Percentiles rank a stretch among this genome's conserved stretches.
phyloP scores from a whole-genome alignment of 2,888 invertebrate species.

The Allacma fusca region DNA sequence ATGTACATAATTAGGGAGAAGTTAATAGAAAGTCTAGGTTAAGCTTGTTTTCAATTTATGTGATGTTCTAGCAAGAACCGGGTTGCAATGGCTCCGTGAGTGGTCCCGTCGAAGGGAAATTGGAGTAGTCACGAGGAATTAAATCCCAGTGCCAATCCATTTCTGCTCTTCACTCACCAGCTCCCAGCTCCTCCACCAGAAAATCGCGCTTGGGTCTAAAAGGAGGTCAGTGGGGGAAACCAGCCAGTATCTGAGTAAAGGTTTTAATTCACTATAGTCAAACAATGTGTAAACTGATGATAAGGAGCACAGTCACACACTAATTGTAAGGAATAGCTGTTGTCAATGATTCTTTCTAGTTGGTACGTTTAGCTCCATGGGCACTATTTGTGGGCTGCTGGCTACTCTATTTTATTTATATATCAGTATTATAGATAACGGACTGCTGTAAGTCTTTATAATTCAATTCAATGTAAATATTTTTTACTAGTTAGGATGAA shows the following conservation, averaged over 20 bases:
- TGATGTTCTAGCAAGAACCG: constrained; percentile 20
- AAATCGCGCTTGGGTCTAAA: neutral
- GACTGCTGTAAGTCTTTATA: no score
- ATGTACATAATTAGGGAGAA: no score
- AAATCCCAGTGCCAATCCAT: neutral
- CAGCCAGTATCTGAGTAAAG: neutral
- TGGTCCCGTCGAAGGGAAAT: constrained; percentile 14
- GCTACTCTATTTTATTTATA: no score
- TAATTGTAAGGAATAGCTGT: neutral
- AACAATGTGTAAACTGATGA: no score
- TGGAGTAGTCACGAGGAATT: neutral
- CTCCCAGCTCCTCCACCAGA: no score
- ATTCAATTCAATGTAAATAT: no score
- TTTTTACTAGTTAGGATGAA: no score
- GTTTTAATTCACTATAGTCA: no score
- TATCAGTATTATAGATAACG: no score
- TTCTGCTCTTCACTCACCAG: neutral
- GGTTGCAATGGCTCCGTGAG: neutral
- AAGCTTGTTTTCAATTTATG: neutral
- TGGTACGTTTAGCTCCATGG: no score
- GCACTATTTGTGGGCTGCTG: no score
- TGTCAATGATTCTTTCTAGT: constrained; percentile 1
- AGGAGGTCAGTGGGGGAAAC: neutral
- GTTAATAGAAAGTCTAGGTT: no score
- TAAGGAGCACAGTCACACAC: neutral